Evolutionary conservation across 2,797 vertebrate genomes (phyloP).

Genomic region (Sebastes baramenuke): DNA sequence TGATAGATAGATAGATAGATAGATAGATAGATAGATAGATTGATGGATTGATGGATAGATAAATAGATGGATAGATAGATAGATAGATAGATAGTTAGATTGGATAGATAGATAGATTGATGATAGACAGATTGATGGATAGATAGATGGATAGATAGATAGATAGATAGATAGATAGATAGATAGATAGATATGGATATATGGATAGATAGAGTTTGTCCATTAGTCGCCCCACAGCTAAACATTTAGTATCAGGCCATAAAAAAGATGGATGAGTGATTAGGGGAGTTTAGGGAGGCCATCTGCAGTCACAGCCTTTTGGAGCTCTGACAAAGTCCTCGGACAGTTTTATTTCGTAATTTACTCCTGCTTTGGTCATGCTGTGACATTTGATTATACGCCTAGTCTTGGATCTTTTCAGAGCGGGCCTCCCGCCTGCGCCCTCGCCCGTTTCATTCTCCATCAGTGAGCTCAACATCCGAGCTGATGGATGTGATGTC

Average conservation of each 20-base stretch:
- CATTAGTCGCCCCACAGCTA: not conserved
- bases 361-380: slow-evolving; percentile 62
- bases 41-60: fast-evolving
- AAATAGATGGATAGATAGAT: too few species aligned
- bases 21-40: too few species aligned
- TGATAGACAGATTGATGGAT: too few species aligned
- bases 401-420: slow-evolving; percentile 69
- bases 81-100: fast-evolving
- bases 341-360: slow-evolving; percentile 76
- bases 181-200: too few species aligned
- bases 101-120: fast-evolving
- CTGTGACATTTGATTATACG: slow-evolving; percentile 75
- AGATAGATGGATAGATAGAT: too few species aligned
- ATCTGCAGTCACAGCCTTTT: slow-evolving; percentile 57
- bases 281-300: slow-evolving; percentile 23
- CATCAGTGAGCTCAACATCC: slow-evolving; percentile 60
- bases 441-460: slow-evolving; percentile 50
- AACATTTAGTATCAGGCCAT: slow-evolving; percentile 12
- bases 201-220: not conserved
- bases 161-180: too few species aligned
- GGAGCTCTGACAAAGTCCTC: slow-evolving; percentile 52
- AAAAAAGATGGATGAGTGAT: slow-evolving; percentile 30
- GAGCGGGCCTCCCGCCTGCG: slow-evolving; percentile 48
- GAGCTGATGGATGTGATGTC: slow-evolving; percentile 60
- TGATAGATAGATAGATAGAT: too few species aligned